phyloP scores from a whole-genome alignment of 2,797 vertebrate genomes.

The Molossus alvarezi region DNA sequence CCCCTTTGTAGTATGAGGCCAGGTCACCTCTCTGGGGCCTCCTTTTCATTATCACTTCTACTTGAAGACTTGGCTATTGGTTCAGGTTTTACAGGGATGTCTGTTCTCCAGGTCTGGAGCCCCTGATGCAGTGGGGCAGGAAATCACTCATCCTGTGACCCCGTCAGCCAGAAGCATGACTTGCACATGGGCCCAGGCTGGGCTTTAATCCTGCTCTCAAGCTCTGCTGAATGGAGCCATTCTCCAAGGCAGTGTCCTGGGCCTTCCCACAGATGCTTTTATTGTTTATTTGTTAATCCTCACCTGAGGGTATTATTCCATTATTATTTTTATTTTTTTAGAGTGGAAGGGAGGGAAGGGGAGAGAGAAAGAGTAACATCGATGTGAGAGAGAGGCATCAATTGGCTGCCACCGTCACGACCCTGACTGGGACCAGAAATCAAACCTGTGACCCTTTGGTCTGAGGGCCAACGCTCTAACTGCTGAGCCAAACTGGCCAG shows the following conservation, averaged over 20 bases:
- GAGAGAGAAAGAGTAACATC: no score
- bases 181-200: rapidly evolving
- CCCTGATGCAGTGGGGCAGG: background rate
- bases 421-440: no score
- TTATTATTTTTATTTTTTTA: no score
- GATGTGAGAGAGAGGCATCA: no score
- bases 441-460: no score
- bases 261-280: background rate
- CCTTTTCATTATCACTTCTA: background rate
- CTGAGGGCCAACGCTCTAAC: no score
- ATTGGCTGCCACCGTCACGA: no score
- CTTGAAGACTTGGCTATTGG: background rate
- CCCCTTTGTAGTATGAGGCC: rapidly evolving
- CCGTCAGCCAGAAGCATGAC: background rate
- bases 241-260: background rate
- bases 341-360: no score
- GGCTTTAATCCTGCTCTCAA: rapidly evolving
- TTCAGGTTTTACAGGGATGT: background rate
- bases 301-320: no score
- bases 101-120: background rate
- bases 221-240: background rate
- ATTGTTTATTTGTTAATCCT: no score
- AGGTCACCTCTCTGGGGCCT: background rate
- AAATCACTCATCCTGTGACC: background rate
- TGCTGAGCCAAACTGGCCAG: no score